These are phyloP conservation scores for Cephus runcator DNA, from an alignment of 2,888 invertebrate species.

Conservation along the genomic window DNA sequence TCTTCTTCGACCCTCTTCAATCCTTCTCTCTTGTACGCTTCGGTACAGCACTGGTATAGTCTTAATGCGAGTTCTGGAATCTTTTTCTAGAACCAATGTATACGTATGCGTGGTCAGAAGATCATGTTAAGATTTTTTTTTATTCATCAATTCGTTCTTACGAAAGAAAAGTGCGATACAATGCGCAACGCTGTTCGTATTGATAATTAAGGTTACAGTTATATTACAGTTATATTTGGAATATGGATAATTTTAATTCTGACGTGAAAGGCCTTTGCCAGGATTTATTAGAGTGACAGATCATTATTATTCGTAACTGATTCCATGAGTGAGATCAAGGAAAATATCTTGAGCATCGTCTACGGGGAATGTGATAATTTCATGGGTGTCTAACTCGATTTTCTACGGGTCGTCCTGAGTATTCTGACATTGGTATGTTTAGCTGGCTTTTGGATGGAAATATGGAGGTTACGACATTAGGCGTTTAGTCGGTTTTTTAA, in stretches of 20 bases:
- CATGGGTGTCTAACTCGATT: neutral
- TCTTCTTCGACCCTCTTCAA: neutral
- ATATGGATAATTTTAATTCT: neutral
- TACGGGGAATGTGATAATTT: neutral
- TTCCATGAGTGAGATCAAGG: neutral
- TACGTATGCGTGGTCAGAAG: neutral
- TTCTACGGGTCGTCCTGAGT: neutral
- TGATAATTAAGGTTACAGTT: neutral
- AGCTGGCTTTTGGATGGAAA: neutral
- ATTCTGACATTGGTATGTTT: neutral
- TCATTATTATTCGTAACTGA: neutral
- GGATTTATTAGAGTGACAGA: neutral
- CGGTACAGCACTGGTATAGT: neutral
- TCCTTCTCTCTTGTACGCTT: neutral
- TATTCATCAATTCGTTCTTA: neutral
- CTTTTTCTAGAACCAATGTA: neutral
- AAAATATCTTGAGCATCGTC: neutral
- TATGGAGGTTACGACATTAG: no score
- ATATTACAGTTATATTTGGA: neutral
- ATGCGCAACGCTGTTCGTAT: neutral
- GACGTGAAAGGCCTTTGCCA: neutral
- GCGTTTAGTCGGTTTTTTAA: neutral
- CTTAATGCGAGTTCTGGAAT: neutral
- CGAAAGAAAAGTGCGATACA: neutral
- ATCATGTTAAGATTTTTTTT: neutral